phyloP scores from a whole-genome alignment of 2,888 invertebrate genomes.

The Agapostemon virescens region DNA sequence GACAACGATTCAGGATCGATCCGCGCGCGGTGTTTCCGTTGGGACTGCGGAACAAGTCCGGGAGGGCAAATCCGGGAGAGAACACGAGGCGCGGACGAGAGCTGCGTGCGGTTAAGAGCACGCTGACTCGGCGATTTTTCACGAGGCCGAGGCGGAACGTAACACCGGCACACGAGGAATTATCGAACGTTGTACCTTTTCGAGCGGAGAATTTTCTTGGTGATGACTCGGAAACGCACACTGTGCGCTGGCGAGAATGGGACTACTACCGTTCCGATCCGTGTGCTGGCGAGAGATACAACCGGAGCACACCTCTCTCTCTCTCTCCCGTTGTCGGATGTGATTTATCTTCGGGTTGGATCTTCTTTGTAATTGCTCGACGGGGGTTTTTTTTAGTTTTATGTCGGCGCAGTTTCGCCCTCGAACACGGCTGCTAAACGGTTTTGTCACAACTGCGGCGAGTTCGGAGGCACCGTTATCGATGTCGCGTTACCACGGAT shows the following conservation, averaged over 20 bases:
- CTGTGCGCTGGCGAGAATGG: too few relatives aligned
- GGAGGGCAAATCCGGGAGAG: slow-evolving; percentile 1
- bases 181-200: slow-evolving; percentile 21
- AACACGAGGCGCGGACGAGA: slow-evolving; percentile 36
- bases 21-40: not conserved
- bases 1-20: not conserved
- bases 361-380: slow-evolving; percentile 22
- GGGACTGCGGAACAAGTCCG: not conserved
- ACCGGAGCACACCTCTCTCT: slow-evolving; percentile 35
- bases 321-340: slow-evolving; percentile 27
- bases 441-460: slow-evolving; percentile 36
- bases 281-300: too few relatives aligned
- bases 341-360: slow-evolving; percentile 50
- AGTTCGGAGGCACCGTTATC: slow-evolving; percentile 53
- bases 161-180: slow-evolving; percentile 41
- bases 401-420: slow-evolving; percentile 5
- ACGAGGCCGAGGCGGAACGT: slow-evolving; percentile 21
- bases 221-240: slow-evolving; percentile 29
- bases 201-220: not conserved
- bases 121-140: slow-evolving; percentile 75
- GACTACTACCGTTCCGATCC: too few relatives aligned
- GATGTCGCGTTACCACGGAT: slow-evolving; percentile 68
- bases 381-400: too few relatives aligned
- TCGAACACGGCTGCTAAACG: not conserved
- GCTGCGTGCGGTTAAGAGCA: slow-evolving; percentile 53